phyloP scores from a whole-genome alignment of 2,888 invertebrate species.

The Xestia sexstrigata region DNA sequence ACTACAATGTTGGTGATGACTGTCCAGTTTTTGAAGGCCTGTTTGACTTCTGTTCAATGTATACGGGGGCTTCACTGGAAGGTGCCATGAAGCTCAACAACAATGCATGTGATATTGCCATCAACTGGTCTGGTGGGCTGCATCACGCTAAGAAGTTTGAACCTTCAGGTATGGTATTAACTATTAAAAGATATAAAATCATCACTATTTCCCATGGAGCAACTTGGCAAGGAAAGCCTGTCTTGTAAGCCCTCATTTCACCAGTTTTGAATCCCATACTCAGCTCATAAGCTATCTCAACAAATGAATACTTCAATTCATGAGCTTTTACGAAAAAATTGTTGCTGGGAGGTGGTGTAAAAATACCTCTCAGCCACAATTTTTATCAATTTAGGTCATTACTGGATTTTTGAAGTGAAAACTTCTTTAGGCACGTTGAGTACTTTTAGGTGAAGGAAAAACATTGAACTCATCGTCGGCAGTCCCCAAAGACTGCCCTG shows the following conservation, averaged over 20 bases:
- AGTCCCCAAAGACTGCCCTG: too few relatives aligned
- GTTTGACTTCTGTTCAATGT: slow-evolving; percentile 99
- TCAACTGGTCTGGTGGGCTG: slow-evolving; percentile 99
- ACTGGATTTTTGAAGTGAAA: too few relatives aligned
- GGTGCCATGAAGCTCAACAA: slow-evolving; percentile 99
- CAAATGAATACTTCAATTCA: background rate
- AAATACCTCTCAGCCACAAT: background rate
- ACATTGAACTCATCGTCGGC: too few relatives aligned
- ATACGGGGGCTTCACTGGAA: slow-evolving; percentile 99
- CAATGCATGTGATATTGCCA: slow-evolving; percentile 98
- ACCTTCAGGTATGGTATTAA: slow-evolving; percentile 93
- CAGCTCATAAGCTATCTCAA: too few relatives aligned
- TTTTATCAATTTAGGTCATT: background rate
- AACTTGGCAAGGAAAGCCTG: background rate
- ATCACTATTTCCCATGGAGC: background rate
- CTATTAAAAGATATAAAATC: too few relatives aligned
- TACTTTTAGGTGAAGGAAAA: too few relatives aligned
- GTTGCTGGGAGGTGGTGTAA: background rate
- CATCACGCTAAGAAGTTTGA: slow-evolving; percentile 99
- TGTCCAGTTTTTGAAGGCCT: slow-evolving; percentile 99
- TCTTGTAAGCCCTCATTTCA: background rate
- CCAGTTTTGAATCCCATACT: background rate
- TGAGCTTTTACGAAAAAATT: background rate
- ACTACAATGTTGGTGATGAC: slow-evolving; percentile 99
- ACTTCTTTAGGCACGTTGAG: too few relatives aligned